Evolutionary conservation across 2,113 vertebrate genomes (phyloP), one percentile per base, ranked within the genome.

Genomic region (Nycticebus coucang): DNA sequence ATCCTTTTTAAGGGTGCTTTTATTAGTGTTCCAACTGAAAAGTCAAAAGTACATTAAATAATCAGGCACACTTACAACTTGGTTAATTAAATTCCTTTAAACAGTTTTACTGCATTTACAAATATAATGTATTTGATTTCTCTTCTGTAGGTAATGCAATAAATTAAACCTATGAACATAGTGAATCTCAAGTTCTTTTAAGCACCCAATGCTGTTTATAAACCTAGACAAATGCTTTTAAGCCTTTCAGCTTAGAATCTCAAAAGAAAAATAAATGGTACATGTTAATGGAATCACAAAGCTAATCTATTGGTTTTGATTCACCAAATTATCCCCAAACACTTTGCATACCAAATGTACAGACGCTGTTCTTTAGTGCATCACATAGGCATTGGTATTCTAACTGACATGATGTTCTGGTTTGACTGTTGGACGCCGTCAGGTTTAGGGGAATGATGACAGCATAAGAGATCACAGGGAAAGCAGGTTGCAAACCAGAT

Each of bases 21-120:
- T 92, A 89, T 90, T 53, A 64, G 50, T 87, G 75, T 94, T 95
- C 37, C 90, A 72, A 68, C 30, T 55, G 82, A 94, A 62, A 41
- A 74, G 87, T 80, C 30, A 77, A 91, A 94, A 78, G 72, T 71
- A 50, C 91, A 79, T 96, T 82, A 95, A 97, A 92, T 96, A 83
- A 96, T 93, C 86, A 94, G 81, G 12, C 72, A 83, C 6, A 0
- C 82, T 97, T 97, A 97, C 82, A 96, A 80, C 85, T 94, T 96
- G 64, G 72, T 97, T 97, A 97, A 97, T 97, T 97, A 96, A 97
- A 97, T 94, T 91, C 35, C 26, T 95, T 95, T 89, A 80, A 94
- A 94, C 77, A 94, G 89, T 96, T 96, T 94, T 91, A 96, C 53
- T 93, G 64, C 86, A 96, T 96, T 95, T 97, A 83, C 94, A 96